These are phyloP conservation scores for Eurypyga helias DNA, from an alignment of 2,113 vertebrate genomes.

Conservation along the genomic window DNA sequence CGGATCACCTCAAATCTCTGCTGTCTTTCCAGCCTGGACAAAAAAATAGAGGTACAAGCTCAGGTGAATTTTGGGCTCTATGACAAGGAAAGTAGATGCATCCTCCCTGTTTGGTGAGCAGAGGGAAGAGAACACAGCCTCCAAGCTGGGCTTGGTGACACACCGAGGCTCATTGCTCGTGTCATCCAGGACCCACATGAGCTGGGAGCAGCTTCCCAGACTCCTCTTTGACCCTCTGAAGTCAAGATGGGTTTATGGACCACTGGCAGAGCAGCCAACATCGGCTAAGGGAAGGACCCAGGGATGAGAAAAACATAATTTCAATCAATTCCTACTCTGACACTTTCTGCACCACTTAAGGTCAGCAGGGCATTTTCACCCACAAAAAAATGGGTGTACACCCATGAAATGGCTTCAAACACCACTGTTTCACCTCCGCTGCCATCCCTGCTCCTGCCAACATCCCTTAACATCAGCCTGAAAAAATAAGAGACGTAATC, in stretches of 20 bases:
- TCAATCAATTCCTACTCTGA: neutral
- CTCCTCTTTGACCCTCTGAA: neutral
- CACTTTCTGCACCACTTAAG: neutral
- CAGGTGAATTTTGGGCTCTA: neutral
- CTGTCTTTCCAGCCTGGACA: slow-evolving; percentile 28
- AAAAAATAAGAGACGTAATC: neutral
- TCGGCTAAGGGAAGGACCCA: neutral
- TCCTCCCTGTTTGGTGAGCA: neutral
- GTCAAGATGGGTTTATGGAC: neutral
- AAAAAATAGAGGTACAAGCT: neutral
- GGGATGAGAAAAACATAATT: neutral
- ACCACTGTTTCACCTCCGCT: neutral
- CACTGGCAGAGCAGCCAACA: neutral
- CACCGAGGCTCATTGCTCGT: accelerated
- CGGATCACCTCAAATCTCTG: slow-evolving; percentile 41
- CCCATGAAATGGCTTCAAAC: neutral
- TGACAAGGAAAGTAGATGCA: neutral
- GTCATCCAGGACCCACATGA: accelerated
- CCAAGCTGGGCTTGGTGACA: accelerated
- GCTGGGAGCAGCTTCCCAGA: neutral
- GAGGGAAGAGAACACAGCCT: neutral
- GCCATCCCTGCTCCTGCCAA: neutral
- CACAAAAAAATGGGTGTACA: neutral
- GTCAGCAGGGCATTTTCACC: neutral
- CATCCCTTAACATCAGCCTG: neutral